A percentile compares a stretch with the other conserved stretches of the same genome.
Conservation (phyloP, 2,888 invertebrate genomes). For the Ophion ventricosus region DNA sequence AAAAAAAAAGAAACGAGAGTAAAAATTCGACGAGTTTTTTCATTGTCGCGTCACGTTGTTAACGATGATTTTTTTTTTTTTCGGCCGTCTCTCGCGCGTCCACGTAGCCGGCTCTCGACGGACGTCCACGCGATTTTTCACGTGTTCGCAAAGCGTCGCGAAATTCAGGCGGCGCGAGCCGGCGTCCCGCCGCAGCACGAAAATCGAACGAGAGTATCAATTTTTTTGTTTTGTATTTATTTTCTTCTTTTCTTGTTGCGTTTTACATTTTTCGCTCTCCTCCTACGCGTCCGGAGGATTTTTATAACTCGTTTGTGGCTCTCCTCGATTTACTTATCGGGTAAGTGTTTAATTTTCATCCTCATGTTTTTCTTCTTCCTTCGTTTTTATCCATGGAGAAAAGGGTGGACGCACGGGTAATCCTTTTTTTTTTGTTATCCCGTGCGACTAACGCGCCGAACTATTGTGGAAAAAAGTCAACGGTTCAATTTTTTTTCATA, state of each 20-base stretch:
- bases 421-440: not conserved
- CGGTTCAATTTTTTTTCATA: not conserved
- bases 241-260: not conserved
- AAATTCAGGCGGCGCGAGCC: not conserved
- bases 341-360: slow-evolving; percentile 11
- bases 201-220: slow-evolving; percentile 11
- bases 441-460: not conserved
- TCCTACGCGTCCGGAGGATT: not conserved
- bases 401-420: too few species aligned
- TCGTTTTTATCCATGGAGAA: not conserved
- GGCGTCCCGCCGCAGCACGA: not conserved
- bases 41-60: not conserved
- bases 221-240: not conserved
- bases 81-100: not conserved
- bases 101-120: too few species aligned
- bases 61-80: not conserved
- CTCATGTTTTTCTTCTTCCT: not conserved
- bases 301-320: not conserved
- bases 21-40: not conserved
- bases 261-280: not conserved
- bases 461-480: not conserved
- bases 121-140: too few species aligned
- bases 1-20: not conserved
- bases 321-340: not conserved
- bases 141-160: not conserved